Evolutionary conservation across 2,113 vertebrate genomes (phyloP).

Genomic region (Mesembrinibis cayennensis): DNA sequence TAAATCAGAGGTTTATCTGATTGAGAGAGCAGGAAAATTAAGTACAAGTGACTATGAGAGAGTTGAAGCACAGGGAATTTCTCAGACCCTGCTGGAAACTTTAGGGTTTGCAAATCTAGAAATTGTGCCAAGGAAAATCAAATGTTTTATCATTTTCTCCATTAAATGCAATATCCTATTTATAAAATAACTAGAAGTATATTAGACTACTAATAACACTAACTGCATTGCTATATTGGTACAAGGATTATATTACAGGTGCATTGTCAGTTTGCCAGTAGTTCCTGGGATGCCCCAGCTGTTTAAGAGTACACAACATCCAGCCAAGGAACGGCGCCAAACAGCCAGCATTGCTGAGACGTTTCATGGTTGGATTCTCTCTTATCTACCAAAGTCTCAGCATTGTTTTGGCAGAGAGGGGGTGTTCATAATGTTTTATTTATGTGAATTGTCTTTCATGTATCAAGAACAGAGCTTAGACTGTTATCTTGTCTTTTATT

Average conservation of each 20-base stretch:
- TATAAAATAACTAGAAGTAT: not conserved
- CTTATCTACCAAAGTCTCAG: not conserved
- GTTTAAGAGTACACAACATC: not conserved
- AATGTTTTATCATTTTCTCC: not conserved
- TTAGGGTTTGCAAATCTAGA: not conserved
- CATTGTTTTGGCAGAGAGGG: not conserved
- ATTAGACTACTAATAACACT: not conserved
- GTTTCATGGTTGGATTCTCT: not conserved
- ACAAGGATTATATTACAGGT: not conserved
- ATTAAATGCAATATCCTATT: not conserved
- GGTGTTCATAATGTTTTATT: not conserved
- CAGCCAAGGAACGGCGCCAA: fast-evolving
- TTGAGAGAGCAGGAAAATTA: not conserved
- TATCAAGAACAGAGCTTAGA: not conserved
- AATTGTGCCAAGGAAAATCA: not conserved
- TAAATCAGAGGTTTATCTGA: not conserved
- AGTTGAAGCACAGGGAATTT: not conserved
- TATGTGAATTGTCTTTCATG: not conserved
- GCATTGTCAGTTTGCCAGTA: not conserved
- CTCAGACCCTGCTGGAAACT: not conserved
- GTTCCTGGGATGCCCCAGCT: not conserved
- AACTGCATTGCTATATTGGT: not conserved
- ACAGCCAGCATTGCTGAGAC: not conserved
- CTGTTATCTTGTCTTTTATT: not conserved
- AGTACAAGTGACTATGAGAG: not conserved